These are phyloP conservation scores for Riparia riparia DNA, from an alignment of 2,113 vertebrate species.

Conservation along the genomic window DNA sequence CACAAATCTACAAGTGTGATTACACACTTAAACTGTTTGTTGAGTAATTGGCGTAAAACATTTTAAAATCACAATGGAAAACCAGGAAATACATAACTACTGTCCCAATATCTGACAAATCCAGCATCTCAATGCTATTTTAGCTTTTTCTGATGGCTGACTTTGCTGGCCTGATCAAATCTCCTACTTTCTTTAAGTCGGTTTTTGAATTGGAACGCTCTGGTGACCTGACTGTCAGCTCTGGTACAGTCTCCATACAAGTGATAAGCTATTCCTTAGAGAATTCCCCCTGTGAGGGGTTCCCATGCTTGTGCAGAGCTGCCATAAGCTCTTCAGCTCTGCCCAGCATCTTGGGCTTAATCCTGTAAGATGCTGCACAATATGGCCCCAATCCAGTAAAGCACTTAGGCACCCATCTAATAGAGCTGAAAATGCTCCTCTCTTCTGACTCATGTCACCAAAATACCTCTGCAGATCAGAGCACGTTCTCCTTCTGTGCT, in stretches of 20 bases:
- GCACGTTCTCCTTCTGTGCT: not conserved
- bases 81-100: not conserved
- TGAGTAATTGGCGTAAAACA: not conserved
- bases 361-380: conserved; percentile 30
- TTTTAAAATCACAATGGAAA: not conserved
- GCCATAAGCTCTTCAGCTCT: conserved; percentile 19
- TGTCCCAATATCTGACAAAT: not conserved
- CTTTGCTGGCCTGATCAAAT: not conserved
- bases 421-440: not conserved
- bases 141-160: not conserved
- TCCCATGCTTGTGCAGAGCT: conserved; percentile 21
- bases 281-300: not conserved
- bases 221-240: not conserved
- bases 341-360: conserved; percentile 29
- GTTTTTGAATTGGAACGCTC: not conserved
- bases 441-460: not conserved
- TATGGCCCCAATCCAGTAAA: conserved; percentile 58
- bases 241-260: not conserved
- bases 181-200: not conserved
- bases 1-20: not conserved
- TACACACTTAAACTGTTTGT: not conserved
- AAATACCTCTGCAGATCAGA: not conserved
- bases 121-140: not conserved
- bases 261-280: not conserved
- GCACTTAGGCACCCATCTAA: conserved; percentile 45